phyloP scores from a whole-genome alignment of 2,113 vertebrate genomes.

The Romanogobio albipinnatus region DNA sequence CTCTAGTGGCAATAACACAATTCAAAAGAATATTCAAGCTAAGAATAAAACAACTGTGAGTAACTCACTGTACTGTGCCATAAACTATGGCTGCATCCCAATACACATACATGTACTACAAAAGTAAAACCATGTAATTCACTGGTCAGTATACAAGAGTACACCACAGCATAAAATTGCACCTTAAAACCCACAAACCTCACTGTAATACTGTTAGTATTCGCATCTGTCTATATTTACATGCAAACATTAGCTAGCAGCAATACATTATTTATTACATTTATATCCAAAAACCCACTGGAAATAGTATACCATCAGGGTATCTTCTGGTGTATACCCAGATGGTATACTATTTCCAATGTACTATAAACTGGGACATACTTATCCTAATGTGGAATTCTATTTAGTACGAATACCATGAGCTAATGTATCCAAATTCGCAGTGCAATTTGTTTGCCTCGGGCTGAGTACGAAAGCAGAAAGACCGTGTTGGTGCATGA shows the following conservation, averaged over 20 bases:
- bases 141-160: background rate
- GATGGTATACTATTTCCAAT: background rate
- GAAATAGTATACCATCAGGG: too few relatives aligned
- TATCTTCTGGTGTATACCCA: too few relatives aligned
- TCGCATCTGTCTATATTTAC: too few relatives aligned
- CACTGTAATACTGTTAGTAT: too few relatives aligned
- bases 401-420: background rate
- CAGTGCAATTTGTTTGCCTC: background rate
- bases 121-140: background rate
- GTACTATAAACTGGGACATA: background rate
- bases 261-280: background rate
- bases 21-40: background rate
- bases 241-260: background rate
- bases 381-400: background rate
- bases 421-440: background rate
- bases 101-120: background rate
- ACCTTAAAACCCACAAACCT: too few relatives aligned
- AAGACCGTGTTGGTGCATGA: background rate
- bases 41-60: background rate
- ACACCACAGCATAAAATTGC: background rate
- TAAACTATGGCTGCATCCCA: background rate
- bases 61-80: background rate
- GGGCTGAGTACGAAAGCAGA: background rate
- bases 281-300: background rate
- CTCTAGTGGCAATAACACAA: constrained; percentile 64